phyloP scores from a whole-genome alignment of 2,888 invertebrate species.

The Tenodera sinensis region DNA sequence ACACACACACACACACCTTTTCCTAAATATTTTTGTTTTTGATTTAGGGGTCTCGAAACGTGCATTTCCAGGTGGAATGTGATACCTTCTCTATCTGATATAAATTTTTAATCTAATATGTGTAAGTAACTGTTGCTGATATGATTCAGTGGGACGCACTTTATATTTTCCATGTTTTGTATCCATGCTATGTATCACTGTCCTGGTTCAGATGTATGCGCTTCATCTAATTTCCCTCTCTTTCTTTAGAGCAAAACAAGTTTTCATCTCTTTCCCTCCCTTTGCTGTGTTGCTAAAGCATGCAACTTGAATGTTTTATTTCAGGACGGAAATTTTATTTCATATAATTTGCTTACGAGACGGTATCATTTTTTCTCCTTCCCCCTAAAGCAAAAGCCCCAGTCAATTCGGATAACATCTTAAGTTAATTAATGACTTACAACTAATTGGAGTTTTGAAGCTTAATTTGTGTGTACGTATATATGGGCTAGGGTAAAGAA shows the following conservation, averaged over 20 bases:
- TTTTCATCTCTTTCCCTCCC: neutral
- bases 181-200: neutral
- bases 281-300: neutral
- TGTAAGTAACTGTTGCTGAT: too few species aligned
- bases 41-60: too few species aligned
- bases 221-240: neutral
- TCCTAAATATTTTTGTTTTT: too few species aligned
- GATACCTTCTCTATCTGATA: too few species aligned
- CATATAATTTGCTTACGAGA: neutral
- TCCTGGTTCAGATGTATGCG: neutral
- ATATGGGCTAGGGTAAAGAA: neutral
- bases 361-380: neutral
- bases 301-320: neutral
- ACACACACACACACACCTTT: too few species aligned
- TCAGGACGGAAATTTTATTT: neutral
- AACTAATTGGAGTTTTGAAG: slow-evolving; percentile 15
- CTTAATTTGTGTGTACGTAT: neutral
- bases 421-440: slow-evolving; percentile 16
- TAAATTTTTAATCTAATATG: too few species aligned
- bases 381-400: neutral
- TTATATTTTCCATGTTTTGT: neutral
- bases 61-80: too few species aligned
- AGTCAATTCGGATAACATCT: slow-evolving; percentile 10
- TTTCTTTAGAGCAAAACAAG: neutral
- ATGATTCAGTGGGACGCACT: too few species aligned